Base-by-base conservation (phyloP, 2,888 invertebrate genomes). In the Eustalomyia histrio region DNA sequence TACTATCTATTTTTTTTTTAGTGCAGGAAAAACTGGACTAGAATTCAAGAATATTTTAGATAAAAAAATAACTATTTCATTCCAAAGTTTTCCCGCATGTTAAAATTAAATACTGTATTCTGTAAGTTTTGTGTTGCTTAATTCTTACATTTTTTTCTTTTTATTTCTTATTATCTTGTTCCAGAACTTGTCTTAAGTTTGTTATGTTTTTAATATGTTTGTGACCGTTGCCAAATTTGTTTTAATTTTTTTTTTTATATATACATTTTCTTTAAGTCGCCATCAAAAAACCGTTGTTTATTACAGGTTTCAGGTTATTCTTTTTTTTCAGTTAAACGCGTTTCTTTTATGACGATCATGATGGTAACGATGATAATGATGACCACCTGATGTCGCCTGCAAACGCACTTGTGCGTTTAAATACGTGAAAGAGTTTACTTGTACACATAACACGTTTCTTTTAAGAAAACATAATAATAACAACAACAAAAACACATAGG, bases 401-500 rank as follows among this genome's bases (percentile, higher is more conserved):
- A 47, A 47, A 47, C 43, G 43, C 43, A 47, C 43, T 47, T 47
- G 43, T 47, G 43, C 43, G 43, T 47, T 47, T 55, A 47, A n/a
- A 33, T 33, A 68, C 60, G 67, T 75, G 67, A 67, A 68, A 61
- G 67, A 75, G 67, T 67, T 67, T n/a, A 57, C 29, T 29, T 52
- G 52, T 61, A 53, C 53, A 75, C n/a, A 75, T 60, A 75, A 68
- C 75, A 67, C 67, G 75, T 61, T 75, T 67, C 75, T 68, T 53
- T 61, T 16, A 16, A 52, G 29, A 47, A n/a, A 47, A 47, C n/a
- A n/a, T n/a, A n/a, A n/a, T 1, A 47, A 43, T 6, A 47, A 14
- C 29, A 47, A 6, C 14, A 47, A n/a, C 14, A 47, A 43, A 5
- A 43, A n/a, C 14, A 47, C 14, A 47, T 47, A 47, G n/a, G 12